Base-by-base conservation (phyloP, 53 echinoderm and acorn worm species). In the Mesocentrotus franciscanus region DNA sequence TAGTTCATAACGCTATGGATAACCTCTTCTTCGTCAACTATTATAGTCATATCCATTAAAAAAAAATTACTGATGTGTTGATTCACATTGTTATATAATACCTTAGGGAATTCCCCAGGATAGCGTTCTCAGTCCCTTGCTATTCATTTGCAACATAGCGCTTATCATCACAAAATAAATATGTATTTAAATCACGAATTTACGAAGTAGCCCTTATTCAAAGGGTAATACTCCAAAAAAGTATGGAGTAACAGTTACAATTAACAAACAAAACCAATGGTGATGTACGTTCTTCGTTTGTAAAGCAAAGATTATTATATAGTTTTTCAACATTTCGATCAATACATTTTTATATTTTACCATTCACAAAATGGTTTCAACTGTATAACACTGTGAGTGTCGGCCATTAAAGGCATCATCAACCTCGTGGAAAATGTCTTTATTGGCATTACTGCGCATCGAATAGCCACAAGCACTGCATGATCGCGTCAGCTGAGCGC, bases 401-500 rank as follows among this genome's bases (percentile, higher is more conserved):
- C 42, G 84, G 84, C 22, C 49, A 84, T 84, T 84, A 49, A 42
- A 84, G 1, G 42, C 49, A 84, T 7, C 42, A 84, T 84, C 42
- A 84, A 10, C 39, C 55, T 55, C 84, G 55, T 49, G 49, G 42
- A 49, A 84, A 84, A 84, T 84, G 42, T 84, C 84, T 84, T 84
- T 55, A 42, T 84, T 29, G 75, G 1, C 22, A 34, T 36, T 85
- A 11, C 22, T 26, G 7, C 60, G 60, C 60, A 55, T 61, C 61
- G 17, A 70, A 62, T 68, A 42, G 92, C 92, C 33, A 32, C 70
- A 35, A 70, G 71, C 92, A 15, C 92, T 24, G 71, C 92, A 92
- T 68, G 92, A 92, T 68, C 92, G 20, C 92, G 71, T 92, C 92
- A 92, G 92, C 92, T 92, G 92, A 92, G 92, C 33, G 92, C 93